These are phyloP conservation scores for Didymodactylos carnosus DNA, from an alignment of 2,888 invertebrate genomes.

Conservation along the genomic window DNA sequence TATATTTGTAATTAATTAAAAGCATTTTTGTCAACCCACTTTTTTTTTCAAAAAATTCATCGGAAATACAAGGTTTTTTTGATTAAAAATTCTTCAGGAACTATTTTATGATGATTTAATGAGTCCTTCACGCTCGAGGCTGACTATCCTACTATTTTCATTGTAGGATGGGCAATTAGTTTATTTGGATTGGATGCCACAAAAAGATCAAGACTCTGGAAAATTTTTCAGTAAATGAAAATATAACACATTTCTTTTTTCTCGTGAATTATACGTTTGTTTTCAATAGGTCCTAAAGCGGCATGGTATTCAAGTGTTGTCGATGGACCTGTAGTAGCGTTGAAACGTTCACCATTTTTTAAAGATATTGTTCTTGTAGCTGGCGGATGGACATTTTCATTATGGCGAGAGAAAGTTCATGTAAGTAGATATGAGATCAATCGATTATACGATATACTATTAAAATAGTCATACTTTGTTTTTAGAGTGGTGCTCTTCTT, in stretches of 20 bases:
- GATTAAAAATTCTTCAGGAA: no score
- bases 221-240: constrained; percentile 29
- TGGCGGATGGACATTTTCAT: constrained; percentile 52
- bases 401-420: constrained; percentile 50
- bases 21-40: no score
- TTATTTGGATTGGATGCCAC: constrained; percentile 35
- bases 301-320: constrained; percentile 29
- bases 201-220: constrained; percentile 34
- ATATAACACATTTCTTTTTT: not conserved
- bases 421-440: constrained; percentile 22
- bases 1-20: no score
- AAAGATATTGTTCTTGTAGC: constrained; percentile 47
- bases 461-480: not conserved
- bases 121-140: no score
- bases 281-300: constrained; percentile 31
- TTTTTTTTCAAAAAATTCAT: no score
- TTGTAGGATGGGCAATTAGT: constrained; percentile 34
- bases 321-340: constrained; percentile 28
- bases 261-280: not conserved
- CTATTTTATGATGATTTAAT: no score
- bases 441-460: not conserved
- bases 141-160: not conserved
- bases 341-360: constrained; percentile 43
- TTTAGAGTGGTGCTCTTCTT: constrained; percentile 9
- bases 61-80: no score